Conservation (phyloP, 1,140 invertebrate species). For the Euura saliciscinereae region DNA sequence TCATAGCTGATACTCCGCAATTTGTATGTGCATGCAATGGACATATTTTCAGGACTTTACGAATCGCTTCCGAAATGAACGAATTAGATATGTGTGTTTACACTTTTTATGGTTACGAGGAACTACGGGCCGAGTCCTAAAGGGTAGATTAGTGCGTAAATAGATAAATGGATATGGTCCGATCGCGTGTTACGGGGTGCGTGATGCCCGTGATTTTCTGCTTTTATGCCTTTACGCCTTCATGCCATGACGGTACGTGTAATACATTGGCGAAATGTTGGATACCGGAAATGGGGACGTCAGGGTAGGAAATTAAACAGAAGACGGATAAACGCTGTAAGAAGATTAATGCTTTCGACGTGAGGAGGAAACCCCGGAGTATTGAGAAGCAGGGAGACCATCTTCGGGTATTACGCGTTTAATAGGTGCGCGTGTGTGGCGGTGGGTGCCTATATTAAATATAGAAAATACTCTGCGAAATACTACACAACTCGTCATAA, state of each 20-base stretch:
- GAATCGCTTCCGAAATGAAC: too few relatives aligned
- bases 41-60: too few relatives aligned
- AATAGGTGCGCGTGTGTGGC: not conserved
- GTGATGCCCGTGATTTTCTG: not conserved
- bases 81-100: too few relatives aligned
- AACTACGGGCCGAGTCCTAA: too few relatives aligned
- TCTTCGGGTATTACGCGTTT: not conserved
- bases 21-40: too few relatives aligned
- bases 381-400: not conserved
- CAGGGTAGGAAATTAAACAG: slow-evolving; percentile 54
- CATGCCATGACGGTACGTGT: not conserved
- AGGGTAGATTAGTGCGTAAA: too few relatives aligned
- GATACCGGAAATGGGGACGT: slow-evolving; percentile 46
- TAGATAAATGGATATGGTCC: too few relatives aligned
- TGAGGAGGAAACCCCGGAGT: slow-evolving; percentile 16
- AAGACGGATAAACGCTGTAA: slow-evolving; percentile 49
- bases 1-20: too few relatives aligned
- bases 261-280: not conserved
- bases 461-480: not conserved
- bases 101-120: too few relatives aligned
- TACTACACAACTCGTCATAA: not conserved
- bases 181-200: too few relatives aligned
- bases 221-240: not conserved
- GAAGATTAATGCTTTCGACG: slow-evolving; percentile 45
- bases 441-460: not conserved